Evolutionary conservation across 2,113 vertebrate genomes (phyloP).

Genomic region (Epinephelus fuscoguttatus): DNA sequence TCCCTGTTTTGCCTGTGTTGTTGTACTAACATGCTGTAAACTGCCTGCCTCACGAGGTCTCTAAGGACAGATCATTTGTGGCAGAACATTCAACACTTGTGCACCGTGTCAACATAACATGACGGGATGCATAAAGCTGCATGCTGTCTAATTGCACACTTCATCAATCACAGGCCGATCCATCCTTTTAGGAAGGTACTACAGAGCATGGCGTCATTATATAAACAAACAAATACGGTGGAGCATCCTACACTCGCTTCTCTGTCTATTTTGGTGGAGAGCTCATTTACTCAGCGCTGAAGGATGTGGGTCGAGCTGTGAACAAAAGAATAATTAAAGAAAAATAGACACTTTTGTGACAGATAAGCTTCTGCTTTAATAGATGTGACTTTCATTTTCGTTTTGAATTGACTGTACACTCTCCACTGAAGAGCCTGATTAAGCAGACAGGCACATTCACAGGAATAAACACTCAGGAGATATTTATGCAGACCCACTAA

Average conservation of each 20-base stretch:
- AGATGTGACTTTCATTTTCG: conserved; percentile 6
- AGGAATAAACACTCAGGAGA: not conserved
- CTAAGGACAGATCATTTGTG: conserved; percentile 39
- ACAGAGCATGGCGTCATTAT: conserved; percentile 30
- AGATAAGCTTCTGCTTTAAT: not conserved
- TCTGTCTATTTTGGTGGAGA: not conserved
- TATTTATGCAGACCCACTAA: not conserved
- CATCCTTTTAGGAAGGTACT: conserved; percentile 27
- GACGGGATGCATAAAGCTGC: conserved; percentile 24
- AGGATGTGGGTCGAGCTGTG: conserved; percentile 29
- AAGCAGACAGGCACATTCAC: conserved; percentile 5
- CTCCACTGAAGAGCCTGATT: conserved; percentile 7
- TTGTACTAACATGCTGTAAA: conserved; percentile 48
- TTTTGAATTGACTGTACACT: conserved; percentile 8
- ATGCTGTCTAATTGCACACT: conserved; percentile 25
- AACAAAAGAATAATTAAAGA: conserved; percentile 13
- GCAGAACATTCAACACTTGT: conserved; percentile 25
- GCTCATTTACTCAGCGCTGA: conserved; percentile 19
- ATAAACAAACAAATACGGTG: conserved; percentile 46
- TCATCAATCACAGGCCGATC: conserved; percentile 33
- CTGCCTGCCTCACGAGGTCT: conserved; percentile 36
- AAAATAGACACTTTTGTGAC: conserved; percentile 12
- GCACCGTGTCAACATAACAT: conserved; percentile 32
- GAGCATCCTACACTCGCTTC: conserved; percentile 1
- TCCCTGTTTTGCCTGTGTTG: conserved; percentile 27